phyloP scores from a whole-genome alignment of 2,797 vertebrate species.

The Brachyrhaphis roseni region DNA sequence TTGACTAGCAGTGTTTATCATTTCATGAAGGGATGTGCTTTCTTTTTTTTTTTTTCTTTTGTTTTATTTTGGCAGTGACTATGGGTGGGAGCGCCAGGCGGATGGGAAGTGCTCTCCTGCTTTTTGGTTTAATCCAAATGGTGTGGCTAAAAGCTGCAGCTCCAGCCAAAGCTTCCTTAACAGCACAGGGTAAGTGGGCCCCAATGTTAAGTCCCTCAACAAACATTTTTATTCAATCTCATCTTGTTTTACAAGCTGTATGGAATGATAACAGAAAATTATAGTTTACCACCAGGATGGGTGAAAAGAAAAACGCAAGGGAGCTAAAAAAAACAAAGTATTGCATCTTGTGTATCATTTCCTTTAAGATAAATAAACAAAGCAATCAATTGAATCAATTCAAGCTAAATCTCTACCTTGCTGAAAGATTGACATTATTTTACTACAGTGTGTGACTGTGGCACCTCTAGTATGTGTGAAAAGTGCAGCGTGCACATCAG shows the following conservation, averaged over 20 bases:
- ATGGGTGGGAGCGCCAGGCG: slow-evolving; percentile 91
- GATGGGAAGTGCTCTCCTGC: slow-evolving; percentile 91
- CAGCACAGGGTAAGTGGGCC: slow-evolving; percentile 91
- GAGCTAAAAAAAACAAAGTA: slow-evolving; percentile 2
- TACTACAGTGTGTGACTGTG: neutral
- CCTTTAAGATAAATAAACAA: slow-evolving; percentile 18
- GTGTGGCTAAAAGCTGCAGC: slow-evolving; percentile 87
- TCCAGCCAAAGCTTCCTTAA: slow-evolving; percentile 91
- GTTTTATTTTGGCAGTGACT: slow-evolving; percentile 84
- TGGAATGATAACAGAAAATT: slow-evolving; percentile 49
- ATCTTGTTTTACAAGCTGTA: slow-evolving; percentile 51
- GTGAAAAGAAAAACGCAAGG: neutral
- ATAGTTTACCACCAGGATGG: slow-evolving; percentile 27
- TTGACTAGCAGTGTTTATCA: slow-evolving; percentile 57
- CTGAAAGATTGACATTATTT: slow-evolving; percentile 4
- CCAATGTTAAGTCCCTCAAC: slow-evolving; percentile 56
- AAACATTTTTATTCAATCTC: slow-evolving; percentile 52
- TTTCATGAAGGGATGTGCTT: slow-evolving; percentile 59
- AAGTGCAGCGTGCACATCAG: neutral
- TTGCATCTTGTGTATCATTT: slow-evolving; percentile 21
- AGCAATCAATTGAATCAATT: slow-evolving; percentile 1
- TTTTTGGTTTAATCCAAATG: slow-evolving; percentile 93
- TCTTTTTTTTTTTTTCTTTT: slow-evolving; percentile 50
- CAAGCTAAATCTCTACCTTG: slow-evolving; percentile 11
- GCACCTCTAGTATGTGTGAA: neutral